phyloP scores from a whole-genome alignment of 2,797 vertebrate genomes.

The Macroramphosus scolopax region DNA sequence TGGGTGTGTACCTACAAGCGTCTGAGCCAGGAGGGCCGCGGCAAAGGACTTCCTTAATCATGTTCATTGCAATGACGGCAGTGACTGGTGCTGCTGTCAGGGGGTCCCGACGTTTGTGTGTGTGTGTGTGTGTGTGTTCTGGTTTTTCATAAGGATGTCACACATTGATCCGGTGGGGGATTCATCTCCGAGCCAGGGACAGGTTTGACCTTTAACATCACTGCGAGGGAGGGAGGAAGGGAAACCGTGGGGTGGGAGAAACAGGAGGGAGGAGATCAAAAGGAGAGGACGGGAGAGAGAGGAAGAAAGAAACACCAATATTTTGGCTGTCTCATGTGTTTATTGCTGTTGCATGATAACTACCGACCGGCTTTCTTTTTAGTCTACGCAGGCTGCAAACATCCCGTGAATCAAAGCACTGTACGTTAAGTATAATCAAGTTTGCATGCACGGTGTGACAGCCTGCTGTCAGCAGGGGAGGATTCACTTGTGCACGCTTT shows the following conservation, averaged over 20 bases:
- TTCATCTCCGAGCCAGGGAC: slow-evolving; percentile 54
- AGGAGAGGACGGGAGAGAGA: slow-evolving; percentile 2
- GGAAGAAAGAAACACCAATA: neutral
- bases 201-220: slow-evolving; percentile 62
- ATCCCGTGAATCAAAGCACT: slow-evolving; percentile 3
- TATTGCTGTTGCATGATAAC: too few relatives aligned
- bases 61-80: slow-evolving; percentile 7
- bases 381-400: too few relatives aligned
- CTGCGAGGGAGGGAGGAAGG: slow-evolving; percentile 11
- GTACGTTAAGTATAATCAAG: slow-evolving; percentile 2
- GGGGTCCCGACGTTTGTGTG: slow-evolving; percentile 8
- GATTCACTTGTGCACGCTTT: slow-evolving; percentile 21
- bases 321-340: too few relatives aligned
- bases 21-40: neutral
- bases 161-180: slow-evolving; percentile 59
- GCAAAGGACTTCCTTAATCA: slow-evolving; percentile 36
- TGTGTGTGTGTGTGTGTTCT: slow-evolving; percentile 9
- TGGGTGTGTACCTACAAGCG: slow-evolving; percentile 1
- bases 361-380: too few relatives aligned
- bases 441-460: slow-evolving; percentile 2
- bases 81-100: slow-evolving; percentile 1
- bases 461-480: slow-evolving; percentile 1
- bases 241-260: slow-evolving; percentile 1
- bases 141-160: slow-evolving; percentile 28
- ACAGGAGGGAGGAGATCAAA: slow-evolving; percentile 1